phyloP scores from a whole-genome alignment of 2,888 invertebrate genomes.

The Phyllotreta striolata region DNA sequence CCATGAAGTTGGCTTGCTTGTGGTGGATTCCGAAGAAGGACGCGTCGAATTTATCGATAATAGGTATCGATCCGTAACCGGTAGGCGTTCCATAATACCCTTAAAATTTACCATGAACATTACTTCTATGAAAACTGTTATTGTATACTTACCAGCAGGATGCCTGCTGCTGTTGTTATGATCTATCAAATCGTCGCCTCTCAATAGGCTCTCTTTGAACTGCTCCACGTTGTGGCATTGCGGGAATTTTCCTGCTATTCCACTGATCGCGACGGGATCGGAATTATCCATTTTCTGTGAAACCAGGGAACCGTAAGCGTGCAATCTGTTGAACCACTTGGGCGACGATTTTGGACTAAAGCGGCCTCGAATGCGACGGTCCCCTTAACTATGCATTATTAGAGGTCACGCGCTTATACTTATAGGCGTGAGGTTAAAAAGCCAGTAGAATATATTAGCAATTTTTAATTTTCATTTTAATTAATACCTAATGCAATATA shows the following conservation, averaged over 20 bases:
- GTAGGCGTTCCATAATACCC: conserved; percentile 33
- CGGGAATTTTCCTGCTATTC: conserved; percentile 68
- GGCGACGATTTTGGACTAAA: neutral
- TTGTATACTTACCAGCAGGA: too few species aligned
- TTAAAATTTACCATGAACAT: conserved; percentile 23
- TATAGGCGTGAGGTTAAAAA: conserved; percentile 17
- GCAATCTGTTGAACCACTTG: conserved; percentile 9
- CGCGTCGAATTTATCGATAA: conserved; percentile 48
- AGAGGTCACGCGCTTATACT: neutral
- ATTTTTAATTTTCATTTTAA: conserved; percentile 6
- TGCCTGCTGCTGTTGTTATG: conserved; percentile 71
- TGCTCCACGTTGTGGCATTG: conserved; percentile 68
- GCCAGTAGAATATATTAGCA: conserved; percentile 16
- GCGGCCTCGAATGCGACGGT: neutral
- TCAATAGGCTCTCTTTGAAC: conserved; percentile 64
- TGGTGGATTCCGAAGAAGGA: conserved; percentile 47
- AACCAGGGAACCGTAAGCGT: neutral
- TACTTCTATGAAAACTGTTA: too few species aligned
- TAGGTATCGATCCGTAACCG: conserved; percentile 41
- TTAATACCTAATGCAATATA: neutral
- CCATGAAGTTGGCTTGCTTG: conserved; percentile 46
- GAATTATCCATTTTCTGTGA: conserved; percentile 9
- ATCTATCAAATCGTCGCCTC: conserved; percentile 73
- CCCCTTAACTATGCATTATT: neutral
- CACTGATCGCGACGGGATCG: conserved; percentile 61